These are phyloP conservation scores for Sebastes aleutianus DNA, from an alignment of 2,797 vertebrate genomes.

Conservation along the genomic window DNA sequence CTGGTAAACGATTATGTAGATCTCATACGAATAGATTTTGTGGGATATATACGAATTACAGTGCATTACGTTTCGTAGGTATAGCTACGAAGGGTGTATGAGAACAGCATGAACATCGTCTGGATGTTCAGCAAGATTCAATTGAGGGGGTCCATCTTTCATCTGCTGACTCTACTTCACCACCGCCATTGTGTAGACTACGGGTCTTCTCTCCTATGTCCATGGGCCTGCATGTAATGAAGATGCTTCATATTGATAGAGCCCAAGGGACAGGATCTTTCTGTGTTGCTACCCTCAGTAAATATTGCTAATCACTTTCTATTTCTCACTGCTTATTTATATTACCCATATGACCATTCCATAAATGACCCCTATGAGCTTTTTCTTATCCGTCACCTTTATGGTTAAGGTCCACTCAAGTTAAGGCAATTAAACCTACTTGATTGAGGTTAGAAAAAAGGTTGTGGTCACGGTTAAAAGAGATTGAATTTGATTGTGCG, in stretches of 20 bases:
- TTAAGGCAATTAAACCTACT: background rate
- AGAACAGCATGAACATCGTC: too few relatives aligned
- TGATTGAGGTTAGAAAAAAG: background rate
- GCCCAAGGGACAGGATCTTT: background rate
- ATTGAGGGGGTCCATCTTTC: background rate
- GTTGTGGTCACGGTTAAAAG: background rate
- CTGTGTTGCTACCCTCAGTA: background rate
- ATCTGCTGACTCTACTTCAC: background rate
- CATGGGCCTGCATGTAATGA: background rate
- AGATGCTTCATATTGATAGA: background rate
- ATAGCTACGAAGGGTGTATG: too few relatives aligned
- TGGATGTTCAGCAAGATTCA: background rate
- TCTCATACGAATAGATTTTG: rapidly evolving
- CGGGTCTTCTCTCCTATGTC: background rate
- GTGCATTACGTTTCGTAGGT: too few relatives aligned
- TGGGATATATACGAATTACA: too few relatives aligned
- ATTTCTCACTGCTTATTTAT: background rate
- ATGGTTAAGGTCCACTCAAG: background rate
- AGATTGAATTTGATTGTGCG: background rate
- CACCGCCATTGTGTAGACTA: background rate
- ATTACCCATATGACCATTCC: background rate
- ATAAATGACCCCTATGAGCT: background rate
- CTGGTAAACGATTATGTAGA: too few relatives aligned
- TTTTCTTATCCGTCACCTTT: background rate
- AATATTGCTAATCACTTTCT: background rate